Evolutionary conservation across 2,797 vertebrate species (phyloP).

Genomic region (Protosalanx chinensis): DNA sequence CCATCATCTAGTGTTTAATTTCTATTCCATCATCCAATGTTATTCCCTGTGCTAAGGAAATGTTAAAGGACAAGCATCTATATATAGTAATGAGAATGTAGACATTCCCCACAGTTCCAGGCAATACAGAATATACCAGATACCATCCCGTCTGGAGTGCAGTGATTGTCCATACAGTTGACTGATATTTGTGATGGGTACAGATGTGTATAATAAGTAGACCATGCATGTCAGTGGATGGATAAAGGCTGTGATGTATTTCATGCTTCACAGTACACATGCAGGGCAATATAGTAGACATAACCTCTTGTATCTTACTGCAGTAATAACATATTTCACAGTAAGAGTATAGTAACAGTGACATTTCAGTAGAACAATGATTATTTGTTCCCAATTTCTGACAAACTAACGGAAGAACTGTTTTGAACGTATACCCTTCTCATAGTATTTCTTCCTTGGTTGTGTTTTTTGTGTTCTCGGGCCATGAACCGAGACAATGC

Average conservation of each 20-base stretch:
- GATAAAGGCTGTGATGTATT: not conserved
- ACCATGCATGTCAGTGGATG: not conserved
- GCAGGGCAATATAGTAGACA: not conserved
- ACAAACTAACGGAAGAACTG: no score
- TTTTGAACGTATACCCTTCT: not conserved
- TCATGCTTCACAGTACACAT: not conserved
- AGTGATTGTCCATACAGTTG: slow-evolving; percentile 4
- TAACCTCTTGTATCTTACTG: not conserved
- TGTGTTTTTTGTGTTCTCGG: not conserved
- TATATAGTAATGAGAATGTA: not conserved
- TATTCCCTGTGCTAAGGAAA: slow-evolving; percentile 1
- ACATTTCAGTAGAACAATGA: no score
- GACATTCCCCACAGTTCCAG: slow-evolving; percentile 1
- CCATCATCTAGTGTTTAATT: slow-evolving; percentile 16
- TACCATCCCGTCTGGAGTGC: not conserved
- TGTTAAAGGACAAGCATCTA: not conserved
- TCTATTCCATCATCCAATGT: slow-evolving; percentile 2
- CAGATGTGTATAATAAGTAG: not conserved
- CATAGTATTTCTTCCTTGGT: not conserved
- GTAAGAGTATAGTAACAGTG: no score
- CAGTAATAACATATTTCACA: no score
- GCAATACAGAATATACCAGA: not conserved
- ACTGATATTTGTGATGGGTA: not conserved
- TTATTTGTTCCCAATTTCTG: not conserved
- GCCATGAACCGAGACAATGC: not conserved